phyloP scores from a whole-genome alignment of 1,140 invertebrate species.

The Reticulitermes speratus region DNA sequence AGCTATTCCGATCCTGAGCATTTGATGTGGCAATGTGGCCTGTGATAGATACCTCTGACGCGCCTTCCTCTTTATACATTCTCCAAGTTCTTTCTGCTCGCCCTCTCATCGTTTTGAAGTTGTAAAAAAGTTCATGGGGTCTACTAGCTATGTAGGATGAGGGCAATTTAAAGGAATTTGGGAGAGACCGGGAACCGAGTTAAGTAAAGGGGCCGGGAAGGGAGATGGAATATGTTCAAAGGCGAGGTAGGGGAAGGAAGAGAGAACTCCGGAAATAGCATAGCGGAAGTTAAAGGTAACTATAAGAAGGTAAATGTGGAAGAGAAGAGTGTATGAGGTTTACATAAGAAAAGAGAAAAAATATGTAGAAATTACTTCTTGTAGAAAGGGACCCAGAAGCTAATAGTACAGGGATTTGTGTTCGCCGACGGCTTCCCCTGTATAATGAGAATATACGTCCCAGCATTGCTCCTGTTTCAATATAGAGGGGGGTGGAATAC shows the following conservation, averaged over 20 bases:
- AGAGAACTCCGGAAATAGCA: slow-evolving; percentile 2
- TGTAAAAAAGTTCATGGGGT: slow-evolving; percentile 1
- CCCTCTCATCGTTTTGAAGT: background rate
- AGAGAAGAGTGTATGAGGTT: background rate
- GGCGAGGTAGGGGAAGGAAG: background rate
- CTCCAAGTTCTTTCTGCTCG: background rate
- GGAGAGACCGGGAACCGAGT: background rate
- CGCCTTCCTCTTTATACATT: background rate
- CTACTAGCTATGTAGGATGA: background rate
- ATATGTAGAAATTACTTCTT: background rate
- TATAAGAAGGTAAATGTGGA: background rate
- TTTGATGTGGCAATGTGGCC: background rate
- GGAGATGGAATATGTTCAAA: background rate
- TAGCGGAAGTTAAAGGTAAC: slow-evolving; percentile 15
- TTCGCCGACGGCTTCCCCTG: background rate
- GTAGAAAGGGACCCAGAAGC: background rate
- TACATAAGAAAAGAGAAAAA: background rate
- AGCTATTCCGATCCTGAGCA: no score
- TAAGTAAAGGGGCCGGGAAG: background rate
- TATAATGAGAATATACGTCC: background rate
- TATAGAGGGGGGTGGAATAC: background rate
- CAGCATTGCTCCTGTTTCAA: background rate
- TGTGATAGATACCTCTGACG: background rate
- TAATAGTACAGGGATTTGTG: slow-evolving; percentile 9
- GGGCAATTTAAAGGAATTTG: slow-evolving; percentile 12